Evolutionary conservation across 64 coral and sea anemone genomes (phyloP).

Genomic region (Exaiptasia diaphana): DNA sequence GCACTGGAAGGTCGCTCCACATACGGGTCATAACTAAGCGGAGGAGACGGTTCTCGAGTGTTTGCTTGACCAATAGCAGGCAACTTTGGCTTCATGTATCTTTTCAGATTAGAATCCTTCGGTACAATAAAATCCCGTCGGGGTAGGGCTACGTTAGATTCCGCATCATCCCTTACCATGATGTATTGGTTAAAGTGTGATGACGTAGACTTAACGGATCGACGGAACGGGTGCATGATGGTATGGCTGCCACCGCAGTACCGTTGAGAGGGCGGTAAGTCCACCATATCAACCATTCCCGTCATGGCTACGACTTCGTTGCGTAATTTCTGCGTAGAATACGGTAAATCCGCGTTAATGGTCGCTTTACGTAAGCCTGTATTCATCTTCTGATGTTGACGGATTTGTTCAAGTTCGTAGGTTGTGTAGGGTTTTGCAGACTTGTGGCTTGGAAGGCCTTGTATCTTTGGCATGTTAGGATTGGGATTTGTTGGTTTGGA

Average conservation of each 20-base stretch:
- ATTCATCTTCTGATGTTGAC: slow-evolving; percentile 71
- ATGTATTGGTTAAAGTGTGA: slow-evolving; percentile 90
- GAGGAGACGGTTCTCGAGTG: slow-evolving; percentile 50
- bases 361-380: slow-evolving; percentile 40
- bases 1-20: slow-evolving; percentile 65
- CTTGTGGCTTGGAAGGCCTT: slow-evolving; percentile 70
- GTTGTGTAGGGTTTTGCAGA: slow-evolving; percentile 84
- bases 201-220: slow-evolving; percentile 68
- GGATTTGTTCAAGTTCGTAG: slow-evolving; percentile 82
- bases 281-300: slow-evolving; percentile 61
- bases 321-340: slow-evolving; percentile 66
- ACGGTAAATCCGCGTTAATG: slow-evolving; percentile 73
- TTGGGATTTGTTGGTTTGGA: slow-evolving; percentile 19
- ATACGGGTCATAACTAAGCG: slow-evolving; percentile 46
- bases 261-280: slow-evolving; percentile 75
- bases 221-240: slow-evolving; percentile 80
- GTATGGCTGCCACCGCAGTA: slow-evolving; percentile 88
- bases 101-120: slow-evolving; percentile 52
- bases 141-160: slow-evolving; percentile 63
- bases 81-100: slow-evolving; percentile 68
- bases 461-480: slow-evolving; percentile 70
- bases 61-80: slow-evolving; percentile 63
- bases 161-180: slow-evolving; percentile 72
- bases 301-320: slow-evolving; percentile 92
- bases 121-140: slow-evolving; percentile 79